Conservation (phyloP, 2,113 vertebrate species). For the Macquaria australasica region DNA sequence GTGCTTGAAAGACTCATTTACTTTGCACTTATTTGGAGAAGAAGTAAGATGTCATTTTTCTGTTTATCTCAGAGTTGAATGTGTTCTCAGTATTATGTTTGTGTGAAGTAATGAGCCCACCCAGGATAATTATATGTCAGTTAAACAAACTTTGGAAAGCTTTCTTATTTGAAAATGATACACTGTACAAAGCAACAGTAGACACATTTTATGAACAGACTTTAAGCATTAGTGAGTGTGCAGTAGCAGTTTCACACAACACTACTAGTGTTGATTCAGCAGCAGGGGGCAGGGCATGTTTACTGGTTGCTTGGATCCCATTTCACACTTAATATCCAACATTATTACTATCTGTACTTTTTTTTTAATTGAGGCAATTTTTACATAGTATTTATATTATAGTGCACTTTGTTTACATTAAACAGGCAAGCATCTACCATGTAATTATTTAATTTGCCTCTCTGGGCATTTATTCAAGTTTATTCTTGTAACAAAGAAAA, state of each 20-base stretch:
- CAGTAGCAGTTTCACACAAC: conserved; percentile 3
- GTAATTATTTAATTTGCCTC: conserved; percentile 26
- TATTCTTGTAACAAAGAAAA: conserved; percentile 1
- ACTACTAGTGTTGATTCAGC: conserved; percentile 2
- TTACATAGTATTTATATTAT: conserved; percentile 5
- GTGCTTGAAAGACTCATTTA: background rate
- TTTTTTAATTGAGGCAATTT: conserved; percentile 36
- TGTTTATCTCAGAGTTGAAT: background rate
- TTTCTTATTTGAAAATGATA: too few species aligned
- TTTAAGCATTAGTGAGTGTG: background rate
- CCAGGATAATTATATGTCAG: conserved; percentile 6
- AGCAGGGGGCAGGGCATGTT: conserved; percentile 27
- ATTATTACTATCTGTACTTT: background rate
- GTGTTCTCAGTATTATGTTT: background rate
- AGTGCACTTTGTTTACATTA: conserved; percentile 20
- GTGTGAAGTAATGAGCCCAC: background rate
- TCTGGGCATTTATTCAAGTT: conserved; percentile 38
- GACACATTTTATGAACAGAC: background rate
- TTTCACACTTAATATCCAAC: conserved; percentile 37
- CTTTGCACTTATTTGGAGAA: background rate
- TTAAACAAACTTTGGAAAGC: background rate
- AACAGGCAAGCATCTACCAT: conserved; percentile 16
- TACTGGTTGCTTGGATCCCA: conserved; percentile 24
- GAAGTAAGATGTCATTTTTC: background rate
- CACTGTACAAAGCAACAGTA: background rate